Percentiles rank a stretch among this genome's conserved stretches.
Conservation (phyloP, 2,113 vertebrate genomes). For the Xiphophorus maculatus region DNA sequence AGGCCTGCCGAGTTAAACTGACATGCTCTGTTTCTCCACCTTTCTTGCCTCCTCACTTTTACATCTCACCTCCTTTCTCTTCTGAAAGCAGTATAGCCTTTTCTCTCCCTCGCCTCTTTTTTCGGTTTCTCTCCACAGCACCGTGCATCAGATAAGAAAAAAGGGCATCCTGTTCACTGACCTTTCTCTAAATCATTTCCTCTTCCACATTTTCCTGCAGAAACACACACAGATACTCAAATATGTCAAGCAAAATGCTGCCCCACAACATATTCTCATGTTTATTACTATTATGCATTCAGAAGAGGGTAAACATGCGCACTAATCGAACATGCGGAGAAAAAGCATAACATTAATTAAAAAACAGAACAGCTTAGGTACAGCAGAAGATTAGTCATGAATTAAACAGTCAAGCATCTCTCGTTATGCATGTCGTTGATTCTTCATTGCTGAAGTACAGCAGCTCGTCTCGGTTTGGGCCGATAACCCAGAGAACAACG, state of each 20-base stretch:
- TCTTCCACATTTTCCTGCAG: constrained; percentile 53
- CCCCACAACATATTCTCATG: constrained; percentile 12
- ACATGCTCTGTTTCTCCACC: not conserved
- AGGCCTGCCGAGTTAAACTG: not conserved
- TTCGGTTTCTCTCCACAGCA: constrained; percentile 26
- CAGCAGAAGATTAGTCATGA: constrained; percentile 31
- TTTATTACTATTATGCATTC: not conserved
- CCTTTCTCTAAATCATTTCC: constrained; percentile 74
- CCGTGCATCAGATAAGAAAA: constrained; percentile 60
- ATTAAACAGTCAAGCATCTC: constrained; percentile 40
- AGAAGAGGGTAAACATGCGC: not conserved
- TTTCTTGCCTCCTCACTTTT: constrained; percentile 7
- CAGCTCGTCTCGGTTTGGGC: constrained; percentile 39
- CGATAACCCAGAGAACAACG: constrained; percentile 47
- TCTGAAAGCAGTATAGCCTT: constrained; percentile 21
- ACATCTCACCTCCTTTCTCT: constrained; percentile 20
- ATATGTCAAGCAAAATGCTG: constrained; percentile 34
- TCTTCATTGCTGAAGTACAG: constrained; percentile 36
- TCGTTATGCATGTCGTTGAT: constrained; percentile 38
- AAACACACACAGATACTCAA: constrained; percentile 24
- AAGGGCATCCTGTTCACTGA: constrained; percentile 72
- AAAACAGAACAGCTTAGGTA: constrained; percentile 5
- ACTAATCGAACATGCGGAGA: not conserved
- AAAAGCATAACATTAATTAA: not conserved
- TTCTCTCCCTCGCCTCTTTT: constrained; percentile 7